Base-by-base conservation (phyloP, 2,797 vertebrate species). In the Cottoperca gobio region DNA sequence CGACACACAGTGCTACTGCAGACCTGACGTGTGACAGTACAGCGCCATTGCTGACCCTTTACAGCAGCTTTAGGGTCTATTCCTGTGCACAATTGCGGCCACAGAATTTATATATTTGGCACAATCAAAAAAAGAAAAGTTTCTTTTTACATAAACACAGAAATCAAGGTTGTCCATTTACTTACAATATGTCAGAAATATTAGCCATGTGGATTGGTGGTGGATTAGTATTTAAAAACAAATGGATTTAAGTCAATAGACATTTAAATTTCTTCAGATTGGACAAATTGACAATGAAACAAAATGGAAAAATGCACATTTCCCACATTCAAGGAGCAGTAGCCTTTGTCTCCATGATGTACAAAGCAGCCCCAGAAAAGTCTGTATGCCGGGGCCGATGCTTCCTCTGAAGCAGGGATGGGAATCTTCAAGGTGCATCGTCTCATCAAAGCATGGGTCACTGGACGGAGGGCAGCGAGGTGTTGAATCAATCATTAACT, bases 401-500 rank as follows among this genome's bases (percentile, higher is more conserved):
- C 81, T 3, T 78, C 81, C 75, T 71, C 84, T 60, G 73, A 79
- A 80, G 69, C 79, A 63, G 77, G 76, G 76, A 60, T 58, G 68
- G 68, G 62, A 79, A 49, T 88, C 73, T 87, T 79, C 70, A 85
- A 85, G 87, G 86, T 84, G 88, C 88, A 86, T 86, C 79, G 72
- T 86, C 66, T 88, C 70, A 83, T 86, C 78, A 79, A 76, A 88
- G 88, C 82, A 49, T 55, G 62, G 76, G 70, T 79, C 84, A 88
- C 76, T 91, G 92, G 90, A 92, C 84, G 90, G 91, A 92, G 83
- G 77, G 72, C 75, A 65, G 79, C 24, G 50, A 67, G 82, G 70
- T 28, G 58, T 68, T 21, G 52, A 57, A 66, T 70, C 75, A 61
- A 86, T 89, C 92, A 92, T 96, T 97, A 99, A 95, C 97, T 99